Evolutionary conservation across 1,140 invertebrate species (phyloP).

Genomic region (Hylyphantes graminicola): DNA sequence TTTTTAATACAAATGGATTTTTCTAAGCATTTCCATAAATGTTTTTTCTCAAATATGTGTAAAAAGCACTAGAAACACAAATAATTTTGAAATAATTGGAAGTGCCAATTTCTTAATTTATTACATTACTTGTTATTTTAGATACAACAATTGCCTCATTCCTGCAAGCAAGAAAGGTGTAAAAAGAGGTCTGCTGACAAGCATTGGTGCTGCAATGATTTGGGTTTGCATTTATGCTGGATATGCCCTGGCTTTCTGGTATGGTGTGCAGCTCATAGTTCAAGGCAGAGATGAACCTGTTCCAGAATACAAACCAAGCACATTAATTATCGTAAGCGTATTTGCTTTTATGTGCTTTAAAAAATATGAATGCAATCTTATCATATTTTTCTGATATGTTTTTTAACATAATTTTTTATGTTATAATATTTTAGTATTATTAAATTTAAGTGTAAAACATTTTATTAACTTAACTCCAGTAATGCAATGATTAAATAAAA

Average conservation of each 20-base stretch:
- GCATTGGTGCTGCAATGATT: slow-evolving; percentile 74
- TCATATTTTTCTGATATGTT: too few relatives aligned
- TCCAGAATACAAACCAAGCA: slow-evolving; percentile 55
- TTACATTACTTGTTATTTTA: slow-evolving; percentile 57
- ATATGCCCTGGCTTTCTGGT: slow-evolving; percentile 87
- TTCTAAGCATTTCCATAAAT: too few relatives aligned
- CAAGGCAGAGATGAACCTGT: slow-evolving; percentile 56
- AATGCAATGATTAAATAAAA: too few relatives aligned
- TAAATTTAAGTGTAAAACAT: too few relatives aligned
- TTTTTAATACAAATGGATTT: too few relatives aligned
- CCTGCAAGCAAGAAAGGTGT: slow-evolving; percentile 76
- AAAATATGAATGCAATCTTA: too few relatives aligned
- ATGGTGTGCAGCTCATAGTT: slow-evolving; percentile 76
- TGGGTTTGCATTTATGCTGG: slow-evolving; percentile 79
- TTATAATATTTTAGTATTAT: too few relatives aligned
- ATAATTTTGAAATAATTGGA: too few relatives aligned
- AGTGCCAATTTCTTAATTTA: neutral
- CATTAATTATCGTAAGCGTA: slow-evolving; percentile 53
- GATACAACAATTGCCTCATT: slow-evolving; percentile 74
- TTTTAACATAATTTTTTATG: too few relatives aligned
- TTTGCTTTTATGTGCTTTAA: neutral
- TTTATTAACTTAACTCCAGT: too few relatives aligned
- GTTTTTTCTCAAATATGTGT: too few relatives aligned
- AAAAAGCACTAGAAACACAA: too few relatives aligned
- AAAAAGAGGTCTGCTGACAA: slow-evolving; percentile 77